Evolutionary conservation across 2,113 vertebrate species (phyloP).

Genomic region (Saimiri boliviensis): DNA sequence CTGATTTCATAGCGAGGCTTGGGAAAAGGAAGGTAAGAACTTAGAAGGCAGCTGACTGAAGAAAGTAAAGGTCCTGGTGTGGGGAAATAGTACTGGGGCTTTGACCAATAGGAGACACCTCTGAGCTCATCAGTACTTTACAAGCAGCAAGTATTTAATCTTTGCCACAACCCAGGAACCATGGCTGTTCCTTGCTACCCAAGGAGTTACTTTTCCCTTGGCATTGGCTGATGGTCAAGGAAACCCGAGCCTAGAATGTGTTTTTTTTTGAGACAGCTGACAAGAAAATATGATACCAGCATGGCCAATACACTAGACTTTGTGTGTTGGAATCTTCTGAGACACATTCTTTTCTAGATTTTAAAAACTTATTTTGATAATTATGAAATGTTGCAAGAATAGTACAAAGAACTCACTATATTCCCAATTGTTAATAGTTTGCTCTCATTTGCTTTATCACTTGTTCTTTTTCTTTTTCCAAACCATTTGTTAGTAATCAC

Average conservation of each 20-base stretch:
- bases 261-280: constrained; percentile 31
- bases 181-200: constrained; percentile 9
- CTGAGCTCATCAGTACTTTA: constrained; percentile 3
- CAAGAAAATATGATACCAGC: constrained; percentile 14
- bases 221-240: constrained; percentile 28
- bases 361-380: constrained; percentile 56
- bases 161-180: not conserved
- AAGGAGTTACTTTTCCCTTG: constrained; percentile 25
- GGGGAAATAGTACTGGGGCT: not conserved
- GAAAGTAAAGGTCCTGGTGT: not conserved
- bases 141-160: constrained; percentile 20
- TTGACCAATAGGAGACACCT: constrained; percentile 33
- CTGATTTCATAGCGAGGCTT: constrained; percentile 36
- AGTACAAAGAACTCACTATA: constrained; percentile 51
- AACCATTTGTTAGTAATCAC: constrained; percentile 21
- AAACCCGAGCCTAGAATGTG: constrained; percentile 22
- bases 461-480: constrained; percentile 59
- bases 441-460: constrained; percentile 52
- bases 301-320: not conserved
- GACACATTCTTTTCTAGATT: constrained; percentile 42
- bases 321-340: constrained; percentile 35
- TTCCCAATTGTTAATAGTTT: constrained; percentile 46
- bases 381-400: constrained; percentile 47
- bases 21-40: constrained; percentile 49
- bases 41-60: not conserved